phyloP scores from a whole-genome alignment of 1,140 invertebrate species.

The Scylla paramamosain region DNA sequence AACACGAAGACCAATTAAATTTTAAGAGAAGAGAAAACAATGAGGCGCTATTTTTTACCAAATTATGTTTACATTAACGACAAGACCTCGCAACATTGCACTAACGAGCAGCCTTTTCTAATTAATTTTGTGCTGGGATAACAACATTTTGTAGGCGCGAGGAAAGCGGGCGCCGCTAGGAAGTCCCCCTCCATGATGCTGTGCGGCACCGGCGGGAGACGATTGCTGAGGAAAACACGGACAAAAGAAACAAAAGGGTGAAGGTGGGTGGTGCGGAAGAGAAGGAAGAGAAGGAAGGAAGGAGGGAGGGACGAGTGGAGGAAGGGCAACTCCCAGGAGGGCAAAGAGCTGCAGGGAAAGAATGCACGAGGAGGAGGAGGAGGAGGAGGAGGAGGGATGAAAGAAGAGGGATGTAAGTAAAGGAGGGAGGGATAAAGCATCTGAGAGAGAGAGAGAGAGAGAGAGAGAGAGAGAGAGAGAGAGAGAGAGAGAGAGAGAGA shows the following conservation, averaged over 20 bases:
- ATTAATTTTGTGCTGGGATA: background rate
- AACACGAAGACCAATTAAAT: background rate
- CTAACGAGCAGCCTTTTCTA: background rate
- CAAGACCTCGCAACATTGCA: background rate
- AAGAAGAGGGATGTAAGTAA: no score
- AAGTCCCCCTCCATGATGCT: background rate
- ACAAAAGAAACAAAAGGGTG: background rate
- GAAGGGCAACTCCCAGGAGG: background rate
- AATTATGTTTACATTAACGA: no score
- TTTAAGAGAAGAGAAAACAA: background rate
- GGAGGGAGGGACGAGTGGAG: background rate
- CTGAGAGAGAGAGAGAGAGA: background rate
- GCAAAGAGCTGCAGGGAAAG: background rate
- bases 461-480: background rate
- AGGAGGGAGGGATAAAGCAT: no score
- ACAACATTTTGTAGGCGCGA: background rate
- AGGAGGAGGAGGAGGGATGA: no score
- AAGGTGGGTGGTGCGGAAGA: background rate
- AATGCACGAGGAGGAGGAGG: background rate
- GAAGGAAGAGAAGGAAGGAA: background rate
- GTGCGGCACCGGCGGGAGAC: background rate
- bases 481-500: background rate
- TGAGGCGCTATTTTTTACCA: background rate
- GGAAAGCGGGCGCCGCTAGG: background rate
- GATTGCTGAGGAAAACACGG: background rate